Percentiles rank a stretch among this genome's conserved stretches.
phyloP scores from a whole-genome alignment of 2,888 invertebrate species.

The Acronicta psi region DNA sequence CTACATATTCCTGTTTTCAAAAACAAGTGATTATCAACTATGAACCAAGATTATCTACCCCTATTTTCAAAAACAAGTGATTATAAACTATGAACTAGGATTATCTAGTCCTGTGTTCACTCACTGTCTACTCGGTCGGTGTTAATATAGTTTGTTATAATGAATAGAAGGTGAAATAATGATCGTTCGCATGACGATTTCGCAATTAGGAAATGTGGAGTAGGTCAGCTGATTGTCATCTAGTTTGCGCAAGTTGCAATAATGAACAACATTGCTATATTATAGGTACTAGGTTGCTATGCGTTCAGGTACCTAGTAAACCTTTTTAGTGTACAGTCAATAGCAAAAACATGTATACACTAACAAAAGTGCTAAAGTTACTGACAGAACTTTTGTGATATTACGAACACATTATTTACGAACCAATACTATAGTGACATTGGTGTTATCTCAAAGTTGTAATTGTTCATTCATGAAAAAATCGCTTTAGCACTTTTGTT shows the following conservation, averaged over 20 bases:
- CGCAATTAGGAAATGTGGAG: slow-evolving; percentile 47
- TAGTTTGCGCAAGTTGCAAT: slow-evolving; percentile 48
- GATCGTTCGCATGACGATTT: slow-evolving; percentile 46
- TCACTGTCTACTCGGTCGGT: too few species aligned
- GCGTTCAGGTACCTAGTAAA: neutral
- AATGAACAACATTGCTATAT: slow-evolving; percentile 28
- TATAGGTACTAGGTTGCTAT: slow-evolving; percentile 1
- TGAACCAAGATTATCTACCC: neutral
- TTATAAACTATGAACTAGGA: neutral
- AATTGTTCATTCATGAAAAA: too few species aligned
- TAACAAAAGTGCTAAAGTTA: too few species aligned
- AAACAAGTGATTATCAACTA: neutral
- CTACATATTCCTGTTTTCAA: too few species aligned
- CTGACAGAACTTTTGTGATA: too few species aligned
- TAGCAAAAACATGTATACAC: too few species aligned
- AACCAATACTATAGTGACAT: too few species aligned
- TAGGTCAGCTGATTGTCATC: slow-evolving; percentile 52
- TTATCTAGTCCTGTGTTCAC: neutral
- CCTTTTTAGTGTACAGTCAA: too few species aligned
- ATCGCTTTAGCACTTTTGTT: too few species aligned
- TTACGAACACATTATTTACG: too few species aligned
- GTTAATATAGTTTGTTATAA: neutral
- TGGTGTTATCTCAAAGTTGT: too few species aligned
- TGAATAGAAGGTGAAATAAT: slow-evolving; percentile 37
- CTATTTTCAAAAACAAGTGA: too few species aligned